Percentiles rank a stretch among this genome's conserved stretches.
Evolutionary conservation across 2,797 vertebrate genomes (phyloP).

Genomic region (Anomalospiza imberbis): DNA sequence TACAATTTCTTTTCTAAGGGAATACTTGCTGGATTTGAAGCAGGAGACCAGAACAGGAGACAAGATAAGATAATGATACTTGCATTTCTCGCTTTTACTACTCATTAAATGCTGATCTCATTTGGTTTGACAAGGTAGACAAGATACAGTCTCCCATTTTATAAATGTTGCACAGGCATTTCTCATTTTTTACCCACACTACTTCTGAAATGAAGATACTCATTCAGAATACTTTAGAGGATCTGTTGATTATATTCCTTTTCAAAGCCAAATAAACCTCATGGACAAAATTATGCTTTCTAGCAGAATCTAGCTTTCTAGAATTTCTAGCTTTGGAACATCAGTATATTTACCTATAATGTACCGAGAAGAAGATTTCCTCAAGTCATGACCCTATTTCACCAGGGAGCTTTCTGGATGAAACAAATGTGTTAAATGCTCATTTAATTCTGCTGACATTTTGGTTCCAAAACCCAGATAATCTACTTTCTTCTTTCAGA

Average conservation of each 20-base stretch:
- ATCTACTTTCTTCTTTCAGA: neutral
- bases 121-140: neutral
- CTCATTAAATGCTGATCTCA: neutral
- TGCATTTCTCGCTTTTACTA: neutral
- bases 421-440: neutral
- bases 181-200: neutral
- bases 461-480: neutral
- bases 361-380: neutral
- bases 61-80: neutral
- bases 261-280: neutral
- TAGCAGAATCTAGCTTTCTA: neutral
- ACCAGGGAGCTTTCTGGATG: neutral
- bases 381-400: neutral
- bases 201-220: neutral
- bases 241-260: neutral
- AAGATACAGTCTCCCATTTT: neutral
- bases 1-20: neutral
- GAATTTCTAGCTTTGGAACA: neutral
- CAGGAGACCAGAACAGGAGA: neutral
- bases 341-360: neutral
- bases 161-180: neutral
- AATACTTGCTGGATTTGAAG: neutral
- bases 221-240: neutral
- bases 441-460: neutral
- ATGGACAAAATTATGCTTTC: neutral